Conservation (phyloP, 2,888 invertebrate species). For the Homarus gammarus region DNA sequence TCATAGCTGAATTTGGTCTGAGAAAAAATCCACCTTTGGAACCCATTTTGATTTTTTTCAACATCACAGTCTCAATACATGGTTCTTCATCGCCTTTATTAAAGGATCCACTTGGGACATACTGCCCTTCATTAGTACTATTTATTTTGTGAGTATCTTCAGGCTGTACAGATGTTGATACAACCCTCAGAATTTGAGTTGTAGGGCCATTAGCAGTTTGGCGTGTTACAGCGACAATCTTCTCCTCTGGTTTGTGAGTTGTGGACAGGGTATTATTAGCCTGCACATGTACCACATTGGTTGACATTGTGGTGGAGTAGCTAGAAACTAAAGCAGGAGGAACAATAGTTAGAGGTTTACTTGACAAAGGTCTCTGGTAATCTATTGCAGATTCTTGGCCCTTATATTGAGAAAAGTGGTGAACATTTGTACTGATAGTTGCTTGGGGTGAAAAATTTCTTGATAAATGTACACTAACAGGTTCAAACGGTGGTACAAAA, state of each 20-base stretch:
- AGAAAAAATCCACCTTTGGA: slow-evolving; percentile 44
- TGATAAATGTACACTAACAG: background rate
- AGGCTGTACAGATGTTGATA: background rate
- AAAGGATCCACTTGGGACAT: background rate
- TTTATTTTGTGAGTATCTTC: background rate
- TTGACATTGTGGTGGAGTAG: background rate
- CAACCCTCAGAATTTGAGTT: slow-evolving; percentile 17
- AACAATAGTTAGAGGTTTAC: slow-evolving; percentile 7
- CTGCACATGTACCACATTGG: background rate
- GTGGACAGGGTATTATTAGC: background rate
- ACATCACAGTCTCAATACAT: slow-evolving; percentile 9
- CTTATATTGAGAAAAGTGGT: background rate
- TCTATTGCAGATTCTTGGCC: slow-evolving; percentile 18
- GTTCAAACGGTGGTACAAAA: background rate
- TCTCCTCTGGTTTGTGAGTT: background rate
- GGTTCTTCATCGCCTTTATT: background rate
- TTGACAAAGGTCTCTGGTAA: slow-evolving; percentile 11
- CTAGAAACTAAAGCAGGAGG: slow-evolving; percentile 43
- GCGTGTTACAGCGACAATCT: slow-evolving; percentile 13
- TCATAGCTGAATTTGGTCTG: slow-evolving; percentile 42
- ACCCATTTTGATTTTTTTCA: slow-evolving; percentile 61
- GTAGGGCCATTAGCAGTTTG: slow-evolving; percentile 9
- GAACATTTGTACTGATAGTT: background rate
- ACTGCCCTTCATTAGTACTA: background rate
- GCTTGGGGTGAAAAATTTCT: background rate